Conservation (phyloP, 2,888 invertebrate genomes). For the Drosophila affinis region DNA sequence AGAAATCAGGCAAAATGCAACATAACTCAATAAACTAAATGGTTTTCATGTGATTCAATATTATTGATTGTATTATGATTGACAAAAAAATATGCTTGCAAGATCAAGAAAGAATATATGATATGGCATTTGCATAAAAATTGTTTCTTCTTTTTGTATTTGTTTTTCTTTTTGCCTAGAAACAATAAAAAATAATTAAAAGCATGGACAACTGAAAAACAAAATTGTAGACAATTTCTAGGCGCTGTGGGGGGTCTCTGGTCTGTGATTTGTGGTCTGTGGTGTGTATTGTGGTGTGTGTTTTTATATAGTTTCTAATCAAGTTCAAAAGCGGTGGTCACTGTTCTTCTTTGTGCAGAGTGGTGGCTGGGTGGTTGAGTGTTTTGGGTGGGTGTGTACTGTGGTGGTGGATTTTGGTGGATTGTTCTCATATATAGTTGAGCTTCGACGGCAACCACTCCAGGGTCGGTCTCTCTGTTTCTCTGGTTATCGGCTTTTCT, state of each 20-base stretch:
- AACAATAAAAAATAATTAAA: constrained; percentile 18
- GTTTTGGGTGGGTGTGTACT: constrained; percentile 22
- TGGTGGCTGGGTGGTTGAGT: constrained; percentile 37
- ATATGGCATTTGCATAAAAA: constrained; percentile 12
- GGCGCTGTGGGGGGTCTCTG: constrained; percentile 32
- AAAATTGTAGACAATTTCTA: constrained; percentile 47
- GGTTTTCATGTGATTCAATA: constrained; percentile 35
- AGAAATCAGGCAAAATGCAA: constrained; percentile 74
- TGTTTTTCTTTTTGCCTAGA: not conserved
- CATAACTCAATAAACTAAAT: constrained; percentile 50
- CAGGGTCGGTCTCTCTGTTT: constrained; percentile 7
- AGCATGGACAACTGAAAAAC: constrained; percentile 3
- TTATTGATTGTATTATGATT: constrained; percentile 25
- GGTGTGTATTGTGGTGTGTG: constrained; percentile 26
- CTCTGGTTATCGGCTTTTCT: not conserved
- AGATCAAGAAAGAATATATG: constrained; percentile 12
- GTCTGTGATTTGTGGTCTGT: constrained; percentile 1
- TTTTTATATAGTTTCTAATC: constrained; percentile 36
- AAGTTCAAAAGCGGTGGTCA: constrained; percentile 67
- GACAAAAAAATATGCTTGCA: constrained; percentile 37
- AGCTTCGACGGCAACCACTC: not conserved
- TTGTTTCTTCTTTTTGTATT: constrained; percentile 2
- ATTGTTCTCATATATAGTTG: constrained; percentile 1
- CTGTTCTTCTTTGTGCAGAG: constrained; percentile 52
- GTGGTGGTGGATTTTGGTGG: constrained; percentile 28